These are phyloP conservation scores for Triplophysa rosa DNA, from an alignment of 2,113 vertebrate genomes.

Conservation along the genomic window DNA sequence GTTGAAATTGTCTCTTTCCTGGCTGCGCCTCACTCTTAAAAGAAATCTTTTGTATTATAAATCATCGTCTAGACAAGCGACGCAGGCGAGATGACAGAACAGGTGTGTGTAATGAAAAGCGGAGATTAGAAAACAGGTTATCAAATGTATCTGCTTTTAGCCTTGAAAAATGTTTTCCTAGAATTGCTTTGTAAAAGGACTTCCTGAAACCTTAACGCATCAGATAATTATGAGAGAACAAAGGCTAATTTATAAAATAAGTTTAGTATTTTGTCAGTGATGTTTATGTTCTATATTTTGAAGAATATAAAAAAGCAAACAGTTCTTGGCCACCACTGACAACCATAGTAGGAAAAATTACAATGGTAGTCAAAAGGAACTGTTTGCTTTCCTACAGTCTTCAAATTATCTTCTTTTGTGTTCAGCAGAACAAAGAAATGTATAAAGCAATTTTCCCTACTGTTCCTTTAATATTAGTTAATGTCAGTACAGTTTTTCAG, in stretches of 20 bases:
- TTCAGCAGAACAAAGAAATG: too few relatives aligned
- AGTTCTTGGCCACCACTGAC: too few relatives aligned
- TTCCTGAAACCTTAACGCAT: not conserved
- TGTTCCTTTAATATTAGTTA: too few relatives aligned
- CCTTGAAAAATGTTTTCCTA: not conserved
- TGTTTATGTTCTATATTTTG: too few relatives aligned
- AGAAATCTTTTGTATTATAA: slow-evolving; percentile 13
- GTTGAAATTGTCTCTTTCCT: slow-evolving; percentile 6
- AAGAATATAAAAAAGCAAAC: too few relatives aligned
- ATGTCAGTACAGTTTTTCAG: too few relatives aligned
- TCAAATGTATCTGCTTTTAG: not conserved
- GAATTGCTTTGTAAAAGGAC: slow-evolving; percentile 9
- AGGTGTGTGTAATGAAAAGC: slow-evolving; percentile 33
- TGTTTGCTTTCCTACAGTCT: too few relatives aligned
- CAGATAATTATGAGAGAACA: not conserved
- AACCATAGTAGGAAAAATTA: too few relatives aligned
- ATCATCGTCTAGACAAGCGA: slow-evolving; percentile 25
- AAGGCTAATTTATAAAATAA: not conserved
- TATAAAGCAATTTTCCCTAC: too few relatives aligned
- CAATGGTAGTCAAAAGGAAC: too few relatives aligned
- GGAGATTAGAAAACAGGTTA: not conserved
- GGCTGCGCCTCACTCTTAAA: not conserved
- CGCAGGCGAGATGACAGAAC: slow-evolving; percentile 32
- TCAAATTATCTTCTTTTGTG: too few relatives aligned
- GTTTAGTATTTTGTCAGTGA: not conserved